Evolutionary conservation across 2,888 invertebrate species (phyloP), one percentile per base, ranked within the genome.

Genomic region (Protodeltote pygarga): DNA sequence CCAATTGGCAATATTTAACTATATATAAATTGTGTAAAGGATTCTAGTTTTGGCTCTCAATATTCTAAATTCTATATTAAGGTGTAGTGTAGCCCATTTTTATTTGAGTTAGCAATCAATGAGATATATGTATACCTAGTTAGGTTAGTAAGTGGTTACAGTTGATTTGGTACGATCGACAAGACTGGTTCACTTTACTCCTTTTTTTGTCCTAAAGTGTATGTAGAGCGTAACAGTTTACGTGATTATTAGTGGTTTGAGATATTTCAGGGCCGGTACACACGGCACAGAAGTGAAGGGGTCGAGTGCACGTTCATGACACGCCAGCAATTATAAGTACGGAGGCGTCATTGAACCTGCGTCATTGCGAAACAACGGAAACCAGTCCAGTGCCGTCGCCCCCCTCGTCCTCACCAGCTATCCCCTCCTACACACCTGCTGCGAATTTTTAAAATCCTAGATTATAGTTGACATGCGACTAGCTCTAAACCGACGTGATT

Each of bases 291-390:
- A 52, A 82, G 77, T 81, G 82, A 83, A 85, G 82, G 83, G 84
- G 85, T 80, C 83, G 80, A 77, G 78, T 78, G 74, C 79, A 74
- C 71, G 76, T 73, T 77, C 80, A 79, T 85, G 86, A 87, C 88
- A 88, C 81, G 86, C 79, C 77, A 77, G 77, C 87, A 86, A 90
- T 89, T 86, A 88, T 85, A 84, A 84, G 79, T 79, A 77, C 72
- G 71, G 72, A 84, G 85, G 87, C 89, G 91, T 89, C 90, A 89
- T 83, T 92, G 91, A 92, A 89, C 91, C 81, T 87, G 74, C 74
- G 83, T 85, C 88, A 89, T 92, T 90, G 91, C 90, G 89, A 92
- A 91, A 91, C 90, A 92, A 90, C 91, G 91, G 91, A 92, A 91
- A 90, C 90, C 87, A 88, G 90, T 88, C 85, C 88, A 87, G 78